phyloP scores from a whole-genome alignment of 2,888 invertebrate species.

The Incurvaria masculella region DNA sequence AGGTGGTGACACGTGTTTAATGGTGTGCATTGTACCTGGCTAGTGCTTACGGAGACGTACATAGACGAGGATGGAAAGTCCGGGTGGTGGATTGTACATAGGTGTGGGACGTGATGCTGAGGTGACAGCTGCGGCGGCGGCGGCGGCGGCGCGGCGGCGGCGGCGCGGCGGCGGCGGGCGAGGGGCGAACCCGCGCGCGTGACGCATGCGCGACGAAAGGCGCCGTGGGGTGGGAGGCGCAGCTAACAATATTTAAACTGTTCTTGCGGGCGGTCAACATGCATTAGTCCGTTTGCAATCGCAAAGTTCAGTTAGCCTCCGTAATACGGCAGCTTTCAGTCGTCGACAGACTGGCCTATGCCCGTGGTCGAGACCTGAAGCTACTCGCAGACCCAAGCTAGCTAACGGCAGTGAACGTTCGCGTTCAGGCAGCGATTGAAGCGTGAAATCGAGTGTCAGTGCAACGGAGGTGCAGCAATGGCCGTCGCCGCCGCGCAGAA shows the following conservation, averaged over 20 bases:
- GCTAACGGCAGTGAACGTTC: constrained; percentile 51
- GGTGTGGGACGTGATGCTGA: too few species aligned
- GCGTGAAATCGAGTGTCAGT: constrained; percentile 41
- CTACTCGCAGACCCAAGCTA: constrained; percentile 54
- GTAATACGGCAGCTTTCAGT: constrained; percentile 54
- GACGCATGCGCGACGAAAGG: constrained; percentile 63
- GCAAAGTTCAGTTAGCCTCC: constrained; percentile 59
- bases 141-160: constrained; percentile 6
- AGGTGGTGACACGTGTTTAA: too few species aligned
- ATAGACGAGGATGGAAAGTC: too few species aligned
- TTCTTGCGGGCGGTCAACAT: constrained; percentile 61
- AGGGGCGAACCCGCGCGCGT: constrained; percentile 22
- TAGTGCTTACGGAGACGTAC: too few species aligned
- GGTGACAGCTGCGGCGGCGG: background rate
- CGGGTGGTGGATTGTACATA: too few species aligned
- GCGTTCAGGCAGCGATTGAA: constrained; percentile 46
- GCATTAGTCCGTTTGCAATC: constrained; percentile 69
- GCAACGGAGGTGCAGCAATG: constrained; percentile 53
- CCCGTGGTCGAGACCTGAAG: constrained; percentile 60
- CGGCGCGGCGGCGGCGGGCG: constrained; percentile 12
- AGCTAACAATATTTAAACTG: constrained; percentile 63
- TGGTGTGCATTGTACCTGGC: too few species aligned
- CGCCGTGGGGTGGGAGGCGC: constrained; percentile 54
- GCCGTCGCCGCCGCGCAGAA: constrained; percentile 91
- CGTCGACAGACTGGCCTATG: constrained; percentile 56